Evolutionary conservation across 2,888 invertebrate genomes (phyloP).

Genomic region (Leptopilina myrica): DNA sequence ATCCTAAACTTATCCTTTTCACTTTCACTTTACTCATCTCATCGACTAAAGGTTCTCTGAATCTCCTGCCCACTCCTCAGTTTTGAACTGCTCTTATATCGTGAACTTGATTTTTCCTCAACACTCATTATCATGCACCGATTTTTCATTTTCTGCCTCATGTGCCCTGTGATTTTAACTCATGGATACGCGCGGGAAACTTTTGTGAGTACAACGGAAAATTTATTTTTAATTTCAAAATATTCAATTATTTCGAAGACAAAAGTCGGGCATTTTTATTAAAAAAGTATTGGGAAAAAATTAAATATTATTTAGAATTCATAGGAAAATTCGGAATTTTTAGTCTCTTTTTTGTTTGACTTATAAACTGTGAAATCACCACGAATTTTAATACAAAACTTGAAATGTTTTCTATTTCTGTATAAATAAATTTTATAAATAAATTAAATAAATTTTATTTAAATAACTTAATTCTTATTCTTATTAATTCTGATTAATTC

Average conservation of each 20-base stretch:
- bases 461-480: too few relatives aligned
- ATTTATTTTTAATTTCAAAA: background rate
- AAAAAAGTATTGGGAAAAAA: too few relatives aligned
- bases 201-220: conserved; percentile 57
- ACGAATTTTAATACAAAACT: too few relatives aligned
- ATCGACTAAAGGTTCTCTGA: conserved; percentile 53
- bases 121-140: conserved; percentile 36
- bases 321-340: too few relatives aligned
- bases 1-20: conserved; percentile 63
- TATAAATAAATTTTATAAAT: too few relatives aligned
- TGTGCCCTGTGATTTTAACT: conserved; percentile 42
- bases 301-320: too few relatives aligned
- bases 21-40: conserved; percentile 67
- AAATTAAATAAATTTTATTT: too few relatives aligned
- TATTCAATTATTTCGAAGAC: too few relatives aligned
- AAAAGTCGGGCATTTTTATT: too few relatives aligned
- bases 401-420: background rate
- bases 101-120: conserved; percentile 18
- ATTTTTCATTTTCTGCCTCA: conserved; percentile 46
- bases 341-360: too few relatives aligned
- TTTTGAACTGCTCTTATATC: conserved; percentile 31
- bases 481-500: too few relatives aligned
- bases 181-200: conserved; percentile 53
- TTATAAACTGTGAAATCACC: too few relatives aligned
- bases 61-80: conserved; percentile 38